Conservation (phyloP, 2,797 vertebrate genomes). For the Jordanella pulchra region DNA sequence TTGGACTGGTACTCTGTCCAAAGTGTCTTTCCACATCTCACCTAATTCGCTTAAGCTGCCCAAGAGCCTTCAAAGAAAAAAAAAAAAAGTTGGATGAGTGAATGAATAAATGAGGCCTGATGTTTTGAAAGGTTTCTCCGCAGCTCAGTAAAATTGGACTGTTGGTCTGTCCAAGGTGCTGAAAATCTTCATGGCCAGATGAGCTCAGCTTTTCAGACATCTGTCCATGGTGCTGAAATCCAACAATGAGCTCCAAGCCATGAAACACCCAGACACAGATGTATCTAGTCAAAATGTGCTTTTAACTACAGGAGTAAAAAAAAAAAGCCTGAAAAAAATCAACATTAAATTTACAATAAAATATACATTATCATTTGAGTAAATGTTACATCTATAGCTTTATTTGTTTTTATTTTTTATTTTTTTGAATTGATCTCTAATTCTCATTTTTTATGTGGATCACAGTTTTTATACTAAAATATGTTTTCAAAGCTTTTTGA, state of each 20-base stretch:
- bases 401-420: neutral
- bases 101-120: slow-evolving; percentile 41
- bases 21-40: slow-evolving; percentile 49
- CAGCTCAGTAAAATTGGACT: slow-evolving; percentile 11
- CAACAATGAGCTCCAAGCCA: slow-evolving; percentile 17
- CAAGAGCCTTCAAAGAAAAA: neutral
- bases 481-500: too few relatives aligned
- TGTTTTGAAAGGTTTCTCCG: slow-evolving; percentile 42
- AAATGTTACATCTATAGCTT: neutral
- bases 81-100: slow-evolving; percentile 11
- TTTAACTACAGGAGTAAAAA: neutral
- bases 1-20: slow-evolving; percentile 49
- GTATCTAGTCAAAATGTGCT: slow-evolving; percentile 7
- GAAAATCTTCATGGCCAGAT: slow-evolving; percentile 45
- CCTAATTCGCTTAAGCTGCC: slow-evolving; percentile 35
- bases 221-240: slow-evolving; percentile 58
- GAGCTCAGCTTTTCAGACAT: slow-evolving; percentile 45
- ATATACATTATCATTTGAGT: neutral
- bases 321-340: neutral
- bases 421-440: neutral
- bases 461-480: neutral
- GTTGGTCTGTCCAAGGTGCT: slow-evolving; percentile 57
- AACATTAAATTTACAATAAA: neutral
- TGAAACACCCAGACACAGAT: slow-evolving; percentile 12
- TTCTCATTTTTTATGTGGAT: neutral